Base-by-base conservation (phyloP, 1,140 invertebrate genomes). In the Cydia fagiglandana region DNA sequence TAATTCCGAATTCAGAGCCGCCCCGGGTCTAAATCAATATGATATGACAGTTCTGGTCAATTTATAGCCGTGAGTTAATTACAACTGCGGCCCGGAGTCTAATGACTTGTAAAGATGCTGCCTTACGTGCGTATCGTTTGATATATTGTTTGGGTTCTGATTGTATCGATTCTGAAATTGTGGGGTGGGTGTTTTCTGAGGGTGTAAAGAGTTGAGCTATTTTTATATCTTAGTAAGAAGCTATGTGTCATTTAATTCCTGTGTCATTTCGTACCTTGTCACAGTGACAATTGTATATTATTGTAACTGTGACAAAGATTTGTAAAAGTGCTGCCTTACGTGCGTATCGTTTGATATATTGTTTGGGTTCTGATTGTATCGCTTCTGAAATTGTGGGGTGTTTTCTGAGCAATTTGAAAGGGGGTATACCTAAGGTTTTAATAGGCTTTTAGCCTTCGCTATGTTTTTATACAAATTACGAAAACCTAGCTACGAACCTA, bases 1-100 rank as follows among this genome's bases (percentile, higher is more conserved):
- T 70, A 70, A 70, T 70, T 70, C 66, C 7, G 30, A 38, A 70
- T 74, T n/a, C 73, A 17, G 41, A 10, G 15, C 73, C 73, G 73
- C 15, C 84, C 78, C 83, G 89, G 83, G 88, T 84, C 90, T 91
- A 91, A 91, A 91, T 91, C 90, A 90, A 91, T 91, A 90, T 90
- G 88, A 91, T 90, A 91, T 90, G 90, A 91, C 90, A 91, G 90
- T 90, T 90, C 89, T 83, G 88, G 88, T 91, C 90, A 90, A 91
- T 91, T 91, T 91, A 91, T 90, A 86, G 88, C 87, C 85, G 84
- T 86, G 83, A 81, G 88, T 91, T 91, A 91, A 91, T 91, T 91
- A 91, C 88, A 87, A 87, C 79, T 81, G 88, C 81, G 64, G 73
- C 68, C 74, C 70, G 78, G 50, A 74, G 83, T 86, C 87, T 89